A percentile compares a stretch with the other conserved stretches of the same genome.
Evolutionary conservation across 2,113 vertebrate genomes (phyloP).

Genomic region (Girardinichthys multiradiatus): DNA sequence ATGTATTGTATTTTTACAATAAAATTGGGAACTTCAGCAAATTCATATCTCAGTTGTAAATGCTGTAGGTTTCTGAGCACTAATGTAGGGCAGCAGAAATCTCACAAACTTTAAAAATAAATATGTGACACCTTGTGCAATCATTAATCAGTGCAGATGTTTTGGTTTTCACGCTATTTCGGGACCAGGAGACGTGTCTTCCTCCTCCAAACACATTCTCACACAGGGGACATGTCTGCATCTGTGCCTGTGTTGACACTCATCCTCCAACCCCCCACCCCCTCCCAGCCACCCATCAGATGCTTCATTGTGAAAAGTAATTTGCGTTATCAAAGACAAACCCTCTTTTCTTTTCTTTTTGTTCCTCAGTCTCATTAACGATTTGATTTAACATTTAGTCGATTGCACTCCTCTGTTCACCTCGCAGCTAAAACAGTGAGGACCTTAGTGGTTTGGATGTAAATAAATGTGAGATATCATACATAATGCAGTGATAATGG

Average conservation of each 20-base stretch:
- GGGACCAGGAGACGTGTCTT: slow-evolving; percentile 12
- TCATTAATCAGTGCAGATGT: slow-evolving; percentile 3
- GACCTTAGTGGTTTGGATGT: slow-evolving; percentile 44
- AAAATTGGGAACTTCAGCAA: not conserved
- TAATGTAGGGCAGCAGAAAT: not conserved
- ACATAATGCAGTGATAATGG: slow-evolving; percentile 72
- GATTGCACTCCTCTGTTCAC: not conserved
- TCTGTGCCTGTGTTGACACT: slow-evolving; percentile 21
- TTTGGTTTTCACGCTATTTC: slow-evolving; percentile 22
- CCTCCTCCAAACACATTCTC: slow-evolving; percentile 13
- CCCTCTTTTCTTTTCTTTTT: not conserved
- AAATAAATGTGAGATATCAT: slow-evolving; percentile 66
- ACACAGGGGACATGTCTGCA: slow-evolving; percentile 20
- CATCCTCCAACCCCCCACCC: not conserved
- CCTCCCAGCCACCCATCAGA: slow-evolving; percentile 20
- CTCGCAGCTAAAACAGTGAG: slow-evolving; percentile 48
- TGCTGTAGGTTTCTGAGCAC: not conserved
- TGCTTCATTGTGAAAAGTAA: slow-evolving; percentile 10
- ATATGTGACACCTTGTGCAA: not conserved
- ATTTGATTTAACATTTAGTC: slow-evolving; percentile 12
- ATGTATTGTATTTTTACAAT: no score
- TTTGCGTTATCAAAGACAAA: slow-evolving; percentile 3
- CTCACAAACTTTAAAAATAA: not conserved
- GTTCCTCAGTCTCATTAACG: slow-evolving; percentile 13
- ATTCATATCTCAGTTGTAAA: not conserved